Conservation (phyloP, 1,140 invertebrate species). For the Pantala flavescens region DNA sequence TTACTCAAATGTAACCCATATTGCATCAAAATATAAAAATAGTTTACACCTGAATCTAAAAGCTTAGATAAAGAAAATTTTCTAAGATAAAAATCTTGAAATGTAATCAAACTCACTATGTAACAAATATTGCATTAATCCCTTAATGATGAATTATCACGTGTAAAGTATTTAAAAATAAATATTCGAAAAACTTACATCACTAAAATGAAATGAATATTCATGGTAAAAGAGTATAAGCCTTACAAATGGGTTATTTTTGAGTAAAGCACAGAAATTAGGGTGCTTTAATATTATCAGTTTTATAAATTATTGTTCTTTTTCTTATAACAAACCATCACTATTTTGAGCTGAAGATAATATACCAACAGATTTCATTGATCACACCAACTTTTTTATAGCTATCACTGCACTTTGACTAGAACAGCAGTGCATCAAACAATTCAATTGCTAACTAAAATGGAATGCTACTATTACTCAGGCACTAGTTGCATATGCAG, state of each 20-base stretch:
- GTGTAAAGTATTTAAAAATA: too few relatives aligned
- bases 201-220: background rate
- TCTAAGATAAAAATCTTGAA: background rate
- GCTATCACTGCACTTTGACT: background rate
- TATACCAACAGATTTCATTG: background rate
- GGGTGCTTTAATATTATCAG: background rate
- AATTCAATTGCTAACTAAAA: background rate
- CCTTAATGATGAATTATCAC: too few relatives aligned
- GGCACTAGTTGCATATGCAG: background rate
- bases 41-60: too few relatives aligned
- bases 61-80: background rate
- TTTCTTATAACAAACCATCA: background rate
- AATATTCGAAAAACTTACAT: too few relatives aligned
- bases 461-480: constrained; percentile 1
- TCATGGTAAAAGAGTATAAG: background rate
- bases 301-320: background rate
- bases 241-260: background rate
- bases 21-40: too few relatives aligned
- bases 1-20: background rate
- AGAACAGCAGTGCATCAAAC: background rate
- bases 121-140: background rate
- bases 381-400: background rate
- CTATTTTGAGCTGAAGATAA: constrained; percentile 2
- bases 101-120: background rate
- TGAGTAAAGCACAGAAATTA: background rate